These are phyloP conservation scores for Atta cephalotes DNA, from an alignment of 1,140 invertebrate species.

Conservation along the genomic window DNA sequence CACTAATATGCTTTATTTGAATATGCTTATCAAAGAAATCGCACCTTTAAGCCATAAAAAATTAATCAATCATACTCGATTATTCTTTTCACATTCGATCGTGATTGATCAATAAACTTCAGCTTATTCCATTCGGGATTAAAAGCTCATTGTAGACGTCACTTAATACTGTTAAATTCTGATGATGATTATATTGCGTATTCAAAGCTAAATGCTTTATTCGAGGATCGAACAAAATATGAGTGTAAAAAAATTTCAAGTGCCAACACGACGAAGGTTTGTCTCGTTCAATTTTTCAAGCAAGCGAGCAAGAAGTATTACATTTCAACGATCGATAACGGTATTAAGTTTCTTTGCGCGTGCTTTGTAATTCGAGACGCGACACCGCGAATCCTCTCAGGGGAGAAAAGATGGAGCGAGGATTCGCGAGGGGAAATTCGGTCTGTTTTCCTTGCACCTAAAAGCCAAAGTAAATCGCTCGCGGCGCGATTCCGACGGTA, in stretches of 20 bases:
- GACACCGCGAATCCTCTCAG: constrained; percentile 59
- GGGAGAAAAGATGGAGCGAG: constrained; percentile 24
- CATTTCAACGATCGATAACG: constrained; percentile 55
- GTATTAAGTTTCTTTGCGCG: constrained; percentile 67
- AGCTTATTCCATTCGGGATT: too few species aligned
- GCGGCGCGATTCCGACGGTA: constrained; percentile 63
- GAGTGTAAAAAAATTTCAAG: not conserved
- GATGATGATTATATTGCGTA: not conserved
- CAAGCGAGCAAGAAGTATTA: constrained; percentile 44
- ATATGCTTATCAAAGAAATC: too few species aligned
- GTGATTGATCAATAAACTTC: too few species aligned
- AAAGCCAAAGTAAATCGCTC: constrained; percentile 77
- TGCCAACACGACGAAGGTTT: constrained; percentile 19
- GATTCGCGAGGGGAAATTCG: not conserved
- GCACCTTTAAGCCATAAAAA: too few species aligned
- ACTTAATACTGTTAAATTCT: not conserved
- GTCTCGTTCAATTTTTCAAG: constrained; percentile 3
- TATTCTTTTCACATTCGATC: too few species aligned
- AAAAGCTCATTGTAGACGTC: too few species aligned
- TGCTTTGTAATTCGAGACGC: constrained; percentile 78
- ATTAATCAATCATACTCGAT: too few species aligned
- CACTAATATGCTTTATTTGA: too few species aligned
- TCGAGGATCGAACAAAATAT: not conserved
- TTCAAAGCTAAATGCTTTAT: not conserved
- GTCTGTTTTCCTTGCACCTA: constrained; percentile 63